A percentile compares a stretch with the other conserved stretches of the same genome.
phyloP scores from a whole-genome alignment of 2,797 vertebrate species.

The Bovichtus variegatus region DNA sequence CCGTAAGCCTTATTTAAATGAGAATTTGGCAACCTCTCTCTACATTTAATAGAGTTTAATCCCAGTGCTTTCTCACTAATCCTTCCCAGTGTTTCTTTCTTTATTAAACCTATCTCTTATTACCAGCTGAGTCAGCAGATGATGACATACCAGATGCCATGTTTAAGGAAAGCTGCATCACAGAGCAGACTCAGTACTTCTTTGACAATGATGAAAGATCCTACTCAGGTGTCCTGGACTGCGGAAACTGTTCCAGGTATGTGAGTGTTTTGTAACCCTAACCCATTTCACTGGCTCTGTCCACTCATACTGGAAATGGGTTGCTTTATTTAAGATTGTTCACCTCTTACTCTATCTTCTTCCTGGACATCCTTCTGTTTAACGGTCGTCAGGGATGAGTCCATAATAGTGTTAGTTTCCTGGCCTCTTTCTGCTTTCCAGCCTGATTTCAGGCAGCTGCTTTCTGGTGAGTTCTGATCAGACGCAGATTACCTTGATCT shows the following conservation, averaged over 20 bases:
- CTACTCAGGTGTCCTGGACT: conserved; percentile 94
- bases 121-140: conserved; percentile 80
- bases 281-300: not conserved
- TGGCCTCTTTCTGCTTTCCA: conserved; percentile 54
- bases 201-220: conserved; percentile 95
- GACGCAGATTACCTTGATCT: conserved; percentile 75
- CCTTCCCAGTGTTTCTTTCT: not conserved
- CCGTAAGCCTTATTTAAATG: not conserved
- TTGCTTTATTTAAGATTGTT: conserved; percentile 31
- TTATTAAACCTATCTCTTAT: conserved; percentile 11
- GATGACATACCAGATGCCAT: conserved; percentile 91
- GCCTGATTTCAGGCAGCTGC: conserved; percentile 71
- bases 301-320: conserved; percentile 5
- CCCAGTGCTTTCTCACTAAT: conserved; percentile 4
- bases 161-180: conserved; percentile 98
- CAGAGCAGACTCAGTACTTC: conserved; percentile 99
- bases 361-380: conserved; percentile 68
- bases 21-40: not conserved
- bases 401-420: conserved; percentile 63
- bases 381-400: conserved; percentile 59
- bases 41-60: not conserved
- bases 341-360: conserved; percentile 37
- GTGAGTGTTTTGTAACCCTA: conserved; percentile 21
- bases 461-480: conserved; percentile 65
- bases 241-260: conserved; percentile 97